A percentile compares a stretch with the other conserved stretches of the same genome.
These are phyloP conservation scores for Chrysodeixis includens DNA, from an alignment of 2,888 invertebrate genomes.

Conservation along the genomic window DNA sequence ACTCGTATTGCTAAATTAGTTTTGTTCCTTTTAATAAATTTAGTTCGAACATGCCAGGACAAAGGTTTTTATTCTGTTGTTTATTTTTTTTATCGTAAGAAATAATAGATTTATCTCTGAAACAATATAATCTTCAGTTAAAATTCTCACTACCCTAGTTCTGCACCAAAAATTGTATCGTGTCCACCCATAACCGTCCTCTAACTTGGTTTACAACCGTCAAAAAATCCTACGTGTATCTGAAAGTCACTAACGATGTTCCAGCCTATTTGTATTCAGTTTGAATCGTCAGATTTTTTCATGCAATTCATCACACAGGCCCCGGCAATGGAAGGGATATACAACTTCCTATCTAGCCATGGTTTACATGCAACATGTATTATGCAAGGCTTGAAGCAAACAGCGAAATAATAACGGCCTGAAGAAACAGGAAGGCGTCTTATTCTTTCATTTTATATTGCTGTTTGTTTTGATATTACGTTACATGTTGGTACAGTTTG, in stretches of 20 bases:
- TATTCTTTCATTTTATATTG: neutral
- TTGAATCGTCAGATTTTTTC: constrained; percentile 23
- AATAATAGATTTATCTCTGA: too few relatives aligned
- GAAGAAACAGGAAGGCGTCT: neutral
- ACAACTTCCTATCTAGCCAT: neutral
- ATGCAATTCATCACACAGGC: constrained; percentile 9
- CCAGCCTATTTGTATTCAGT: constrained; percentile 28
- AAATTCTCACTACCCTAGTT: neutral
- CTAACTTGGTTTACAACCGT: constrained; percentile 3
- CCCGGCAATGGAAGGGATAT: neutral
- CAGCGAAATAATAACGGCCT: neutral
- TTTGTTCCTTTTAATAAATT: too few relatives aligned
- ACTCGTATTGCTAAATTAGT: too few relatives aligned
- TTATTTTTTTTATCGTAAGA: too few relatives aligned
- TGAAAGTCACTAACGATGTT: constrained; percentile 20
- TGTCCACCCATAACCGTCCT: neutral
- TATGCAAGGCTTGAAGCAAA: neutral
- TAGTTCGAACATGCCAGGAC: too few relatives aligned
- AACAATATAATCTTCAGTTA: too few relatives aligned
- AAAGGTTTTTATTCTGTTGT: too few relatives aligned
- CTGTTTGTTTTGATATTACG: neutral
- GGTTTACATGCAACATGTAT: constrained; percentile 3
- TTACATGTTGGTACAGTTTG: neutral
- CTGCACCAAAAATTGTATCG: neutral
- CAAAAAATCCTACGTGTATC: constrained; percentile 6